Base-by-base conservation (phyloP, 2,888 invertebrate species). In the Plebejus melissa region DNA sequence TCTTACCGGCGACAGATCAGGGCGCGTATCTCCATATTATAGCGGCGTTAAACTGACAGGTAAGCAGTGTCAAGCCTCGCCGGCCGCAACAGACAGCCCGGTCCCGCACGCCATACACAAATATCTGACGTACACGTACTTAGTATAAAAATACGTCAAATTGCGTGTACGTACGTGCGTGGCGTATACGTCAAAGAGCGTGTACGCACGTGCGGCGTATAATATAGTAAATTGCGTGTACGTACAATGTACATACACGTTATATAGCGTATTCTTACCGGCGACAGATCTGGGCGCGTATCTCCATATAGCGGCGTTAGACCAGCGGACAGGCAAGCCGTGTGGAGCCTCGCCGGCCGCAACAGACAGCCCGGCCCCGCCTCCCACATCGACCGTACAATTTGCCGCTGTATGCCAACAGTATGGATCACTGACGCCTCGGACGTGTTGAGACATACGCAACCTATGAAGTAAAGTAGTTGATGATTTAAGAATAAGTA, bases 351-450 rank as follows among this genome's bases (percentile, higher is more conserved):
- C 7, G 90, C 86, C 0, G 96, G 96, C 79, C 94, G 93, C 36
- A 96, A 85, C 41, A 96, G 83, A 76, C 95, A 94, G 0, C 95
- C 89, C 0, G 96, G 95, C 0, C 96, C 96, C 0, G 92, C 89
- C 9, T 89, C 87, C 76, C 94, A 94, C 69, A 96, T 88, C 4
- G 95, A 94, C 58, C 91, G 87, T 11, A 96, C 87, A 22, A 96
- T 87, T 79, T 95, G 94, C 0, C 95, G 90, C 83, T 96, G 96
- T 1, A 95, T 88, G 0, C 96, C 96, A 38, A 94, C 89, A 16
- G 95, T 95, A 76, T 90, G 86, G 74, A 96, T 85, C 54, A 91
- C 87, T 4, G 90, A 87, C 0, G 95, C 83, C 74, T 94, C 93
- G 0, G 90, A 89, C 0, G 93, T 91, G 77, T 93, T 94, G n/a